Conservation (phyloP, 2,797 vertebrate genomes). For the Tragopan temminckii region DNA sequence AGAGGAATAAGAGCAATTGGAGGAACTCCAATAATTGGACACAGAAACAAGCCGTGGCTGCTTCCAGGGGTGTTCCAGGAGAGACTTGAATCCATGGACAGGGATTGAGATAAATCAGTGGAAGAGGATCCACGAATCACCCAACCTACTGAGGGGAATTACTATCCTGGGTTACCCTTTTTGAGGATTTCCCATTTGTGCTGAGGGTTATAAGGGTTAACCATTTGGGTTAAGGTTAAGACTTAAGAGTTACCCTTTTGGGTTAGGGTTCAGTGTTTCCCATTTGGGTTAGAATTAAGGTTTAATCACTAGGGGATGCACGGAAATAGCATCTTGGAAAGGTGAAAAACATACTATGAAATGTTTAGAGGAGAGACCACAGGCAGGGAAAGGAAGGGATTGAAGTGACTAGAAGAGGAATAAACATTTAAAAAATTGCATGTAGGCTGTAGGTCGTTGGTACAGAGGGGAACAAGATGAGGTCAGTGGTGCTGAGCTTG, state of each 20-base stretch:
- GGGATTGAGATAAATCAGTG: rapidly evolving
- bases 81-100: neutral
- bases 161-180: neutral
- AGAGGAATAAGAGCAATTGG: neutral
- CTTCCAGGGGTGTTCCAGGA: neutral
- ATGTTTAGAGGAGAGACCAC: neutral
- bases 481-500: neutral
- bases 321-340: rapidly evolving
- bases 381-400: too few relatives aligned
- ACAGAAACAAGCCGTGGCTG: neutral
- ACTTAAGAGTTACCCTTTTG: too few relatives aligned
- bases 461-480: neutral
- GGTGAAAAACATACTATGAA: neutral
- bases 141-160: neutral
- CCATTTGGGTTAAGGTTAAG: too few relatives aligned
- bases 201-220: too few relatives aligned
- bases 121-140: neutral
- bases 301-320: neutral
- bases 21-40: neutral
- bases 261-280: too few relatives aligned
- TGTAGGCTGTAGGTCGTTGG: rapidly evolving
- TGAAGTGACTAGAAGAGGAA: neutral
- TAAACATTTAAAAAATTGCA: rapidly evolving
- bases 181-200: too few relatives aligned
- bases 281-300: too few relatives aligned